Evolutionary conservation across 2,888 invertebrate species (phyloP).

Genomic region (Rhorus exstirpatorius): DNA sequence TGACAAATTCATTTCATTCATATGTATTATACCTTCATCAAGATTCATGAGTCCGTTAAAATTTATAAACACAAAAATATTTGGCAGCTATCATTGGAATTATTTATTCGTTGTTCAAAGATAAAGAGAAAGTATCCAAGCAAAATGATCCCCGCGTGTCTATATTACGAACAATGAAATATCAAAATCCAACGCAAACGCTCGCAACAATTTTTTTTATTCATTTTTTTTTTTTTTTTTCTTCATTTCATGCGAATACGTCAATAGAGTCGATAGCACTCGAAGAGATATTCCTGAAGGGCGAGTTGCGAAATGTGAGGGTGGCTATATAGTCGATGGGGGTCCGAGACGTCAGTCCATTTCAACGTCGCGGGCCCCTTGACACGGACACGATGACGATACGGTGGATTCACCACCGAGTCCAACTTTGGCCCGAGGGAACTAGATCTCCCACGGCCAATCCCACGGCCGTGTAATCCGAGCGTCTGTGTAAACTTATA

Average conservation of each 20-base stretch:
- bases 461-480: slow-evolving; percentile 72
- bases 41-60: too few relatives aligned
- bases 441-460: slow-evolving; percentile 82
- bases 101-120: too few relatives aligned
- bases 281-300: slow-evolving; percentile 31
- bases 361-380: slow-evolving; percentile 82
- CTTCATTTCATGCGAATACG: slow-evolving; percentile 8
- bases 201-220: too few relatives aligned
- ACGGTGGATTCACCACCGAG: slow-evolving; percentile 49
- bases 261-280: slow-evolving; percentile 22
- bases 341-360: slow-evolving; percentile 82
- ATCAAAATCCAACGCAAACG: neutral
- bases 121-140: neutral
- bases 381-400: slow-evolving; percentile 75
- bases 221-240: slow-evolving; percentile 5
- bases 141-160: neutral
- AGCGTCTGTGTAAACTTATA: slow-evolving; percentile 35
- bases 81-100: too few relatives aligned
- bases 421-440: slow-evolving; percentile 75
- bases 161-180: neutral
- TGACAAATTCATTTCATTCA: neutral
- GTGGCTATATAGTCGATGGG: slow-evolving; percentile 65
- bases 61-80: too few relatives aligned
- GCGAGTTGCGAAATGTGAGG: slow-evolving; percentile 33
- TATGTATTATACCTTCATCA: too few relatives aligned